Evolutionary conservation across 2,797 vertebrate species (phyloP).

Genomic region (Argyrosomus regius): DNA sequence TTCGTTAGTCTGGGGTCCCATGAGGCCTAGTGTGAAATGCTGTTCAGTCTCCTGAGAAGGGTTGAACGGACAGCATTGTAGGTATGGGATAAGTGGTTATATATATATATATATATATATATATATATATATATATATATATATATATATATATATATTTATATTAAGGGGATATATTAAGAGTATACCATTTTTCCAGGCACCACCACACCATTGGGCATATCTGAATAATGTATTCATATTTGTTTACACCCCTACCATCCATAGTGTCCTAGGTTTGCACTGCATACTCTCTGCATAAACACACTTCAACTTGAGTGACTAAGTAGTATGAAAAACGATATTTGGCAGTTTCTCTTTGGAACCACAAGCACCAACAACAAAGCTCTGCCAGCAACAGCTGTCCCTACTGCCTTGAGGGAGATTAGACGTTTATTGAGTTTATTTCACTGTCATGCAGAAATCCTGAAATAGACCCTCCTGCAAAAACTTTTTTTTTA

Average conservation of each 20-base stretch:
- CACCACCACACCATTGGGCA: background rate
- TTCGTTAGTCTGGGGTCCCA: too few relatives aligned
- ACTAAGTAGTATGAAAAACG: background rate
- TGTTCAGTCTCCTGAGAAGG: too few relatives aligned
- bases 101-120: too few relatives aligned
- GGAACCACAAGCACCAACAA: background rate
- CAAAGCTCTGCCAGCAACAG: slow-evolving; percentile 24
- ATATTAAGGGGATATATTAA: too few relatives aligned
- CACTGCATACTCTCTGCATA: background rate
- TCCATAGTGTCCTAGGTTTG: background rate
- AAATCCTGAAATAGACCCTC: slow-evolving; percentile 38
- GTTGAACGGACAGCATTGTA: too few relatives aligned
- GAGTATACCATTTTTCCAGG: too few relatives aligned
- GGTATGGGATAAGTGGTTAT: too few relatives aligned
- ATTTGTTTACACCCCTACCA: background rate
- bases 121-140: too few relatives aligned
- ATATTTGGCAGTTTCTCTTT: background rate
- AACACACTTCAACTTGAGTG: background rate
- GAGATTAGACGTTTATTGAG: slow-evolving; percentile 38
- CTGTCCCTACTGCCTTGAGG: slow-evolving; percentile 2
- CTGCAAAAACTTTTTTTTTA: background rate
- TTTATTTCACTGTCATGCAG: slow-evolving; percentile 50
- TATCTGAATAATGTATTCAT: background rate
- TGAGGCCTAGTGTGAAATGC: too few relatives aligned
- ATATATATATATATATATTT: too few relatives aligned